These are phyloP conservation scores for Mantis religiosa DNA, from an alignment of 2,888 invertebrate species.

Conservation along the genomic window DNA sequence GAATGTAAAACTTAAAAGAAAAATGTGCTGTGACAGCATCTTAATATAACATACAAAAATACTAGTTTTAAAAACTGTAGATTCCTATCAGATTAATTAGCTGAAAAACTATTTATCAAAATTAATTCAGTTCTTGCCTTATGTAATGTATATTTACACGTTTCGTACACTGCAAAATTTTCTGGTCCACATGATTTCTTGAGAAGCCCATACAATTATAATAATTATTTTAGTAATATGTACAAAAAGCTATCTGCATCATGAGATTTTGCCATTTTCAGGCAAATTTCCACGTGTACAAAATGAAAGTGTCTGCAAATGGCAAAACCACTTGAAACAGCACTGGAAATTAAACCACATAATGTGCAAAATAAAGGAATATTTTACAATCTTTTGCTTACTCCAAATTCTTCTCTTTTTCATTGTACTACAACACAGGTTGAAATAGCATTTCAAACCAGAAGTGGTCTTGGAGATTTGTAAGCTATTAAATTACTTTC, in stretches of 20 bases:
- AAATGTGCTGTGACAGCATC: neutral
- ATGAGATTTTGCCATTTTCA: slow-evolving; percentile 19
- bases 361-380: slow-evolving; percentile 30
- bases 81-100: neutral
- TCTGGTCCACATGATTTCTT: slow-evolving; percentile 8
- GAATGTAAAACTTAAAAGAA: neutral
- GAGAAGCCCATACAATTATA: slow-evolving; percentile 32
- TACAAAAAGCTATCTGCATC: slow-evolving; percentile 33
- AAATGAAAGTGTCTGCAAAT: neutral
- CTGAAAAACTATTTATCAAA: neutral
- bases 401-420: slow-evolving; percentile 14
- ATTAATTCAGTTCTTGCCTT: neutral
- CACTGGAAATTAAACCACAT: slow-evolving; percentile 31
- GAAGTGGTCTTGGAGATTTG: slow-evolving; percentile 9
- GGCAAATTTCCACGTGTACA: neutral
- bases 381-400: slow-evolving; percentile 29
- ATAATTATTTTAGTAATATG: slow-evolving; percentile 30
- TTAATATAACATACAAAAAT: neutral
- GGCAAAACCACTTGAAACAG: slow-evolving; percentile 25
- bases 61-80: neutral
- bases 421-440: slow-evolving; percentile 13
- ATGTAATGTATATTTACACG: neutral
- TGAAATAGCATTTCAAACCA: slow-evolving; percentile 13
- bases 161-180: neutral
- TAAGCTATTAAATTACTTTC: slow-evolving; percentile 18